A percentile compares a stretch with the other conserved stretches of the same genome.
phyloP scores from a whole-genome alignment of 1,140 invertebrate species.

The Hetaerina americana region DNA sequence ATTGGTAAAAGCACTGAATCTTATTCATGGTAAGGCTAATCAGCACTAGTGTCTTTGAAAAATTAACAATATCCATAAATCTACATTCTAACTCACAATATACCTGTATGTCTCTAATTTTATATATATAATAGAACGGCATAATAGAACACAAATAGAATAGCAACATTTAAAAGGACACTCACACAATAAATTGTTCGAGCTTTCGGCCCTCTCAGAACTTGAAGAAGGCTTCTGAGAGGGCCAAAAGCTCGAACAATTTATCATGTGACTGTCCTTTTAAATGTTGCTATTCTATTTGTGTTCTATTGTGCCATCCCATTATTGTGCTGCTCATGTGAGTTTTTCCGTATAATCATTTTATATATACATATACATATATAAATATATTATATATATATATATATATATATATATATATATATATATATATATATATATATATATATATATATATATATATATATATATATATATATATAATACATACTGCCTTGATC shows the following conservation, averaged over 20 bases:
- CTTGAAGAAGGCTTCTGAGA: not conserved
- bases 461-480: too few relatives aligned
- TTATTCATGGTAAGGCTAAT: not conserved
- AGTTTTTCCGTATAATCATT: too few relatives aligned
- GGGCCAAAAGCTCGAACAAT: not conserved
- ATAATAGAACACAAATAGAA: not conserved
- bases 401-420: too few relatives aligned
- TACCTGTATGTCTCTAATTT: not conserved
- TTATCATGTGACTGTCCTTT: not conserved
- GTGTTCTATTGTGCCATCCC: too few relatives aligned
- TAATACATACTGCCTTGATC: too few relatives aligned
- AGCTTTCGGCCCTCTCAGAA: not conserved
- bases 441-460: too few relatives aligned
- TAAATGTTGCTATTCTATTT: too few relatives aligned
- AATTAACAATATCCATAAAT: not conserved
- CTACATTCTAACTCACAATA: not conserved
- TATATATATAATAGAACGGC: not conserved
- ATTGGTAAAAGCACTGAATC: not conserved
- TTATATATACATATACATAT: too few relatives aligned
- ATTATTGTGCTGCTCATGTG: too few relatives aligned
- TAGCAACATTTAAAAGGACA: not conserved
- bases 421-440: too few relatives aligned
- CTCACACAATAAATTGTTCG: not conserved
- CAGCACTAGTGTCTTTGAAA: not conserved
- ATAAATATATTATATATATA: too few relatives aligned